A percentile compares a stretch with the other conserved stretches of the same genome.
phyloP scores from a whole-genome alignment of 2,888 invertebrate species.

The Merodon equestris region DNA sequence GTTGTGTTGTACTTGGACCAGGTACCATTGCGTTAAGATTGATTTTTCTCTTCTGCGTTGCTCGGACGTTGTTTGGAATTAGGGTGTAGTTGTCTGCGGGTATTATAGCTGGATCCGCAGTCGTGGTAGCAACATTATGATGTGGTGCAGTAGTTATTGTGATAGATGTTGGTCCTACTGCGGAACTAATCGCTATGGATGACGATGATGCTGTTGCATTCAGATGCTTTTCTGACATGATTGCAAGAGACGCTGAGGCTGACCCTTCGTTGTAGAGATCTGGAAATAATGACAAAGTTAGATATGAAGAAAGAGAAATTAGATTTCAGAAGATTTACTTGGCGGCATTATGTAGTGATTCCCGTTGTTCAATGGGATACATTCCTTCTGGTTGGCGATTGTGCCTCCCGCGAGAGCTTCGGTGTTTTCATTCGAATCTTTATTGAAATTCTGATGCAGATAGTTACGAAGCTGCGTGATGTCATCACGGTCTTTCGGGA shows the following conservation, averaged over 20 bases:
- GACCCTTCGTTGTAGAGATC: conserved; percentile 72
- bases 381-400: conserved; percentile 36
- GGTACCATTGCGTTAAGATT: conserved; percentile 74
- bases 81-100: conserved; percentile 27
- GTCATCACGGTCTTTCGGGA: conserved; percentile 80
- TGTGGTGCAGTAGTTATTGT: conserved; percentile 59
- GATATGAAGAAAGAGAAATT: neutral
- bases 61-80: conserved; percentile 37
- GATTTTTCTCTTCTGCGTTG: conserved; percentile 75
- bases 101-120: conserved; percentile 24
- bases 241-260: conserved; percentile 79
- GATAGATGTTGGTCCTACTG: conserved; percentile 68
- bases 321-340: conserved; percentile 15
- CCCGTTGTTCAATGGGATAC: conserved; percentile 37
- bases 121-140: conserved; percentile 21
- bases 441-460: conserved; percentile 70
- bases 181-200: conserved; percentile 69
- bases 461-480: conserved; percentile 85
- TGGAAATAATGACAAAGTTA: conserved; percentile 3
- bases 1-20: conserved; percentile 82
- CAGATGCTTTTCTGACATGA: conserved; percentile 78
- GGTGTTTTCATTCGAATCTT: conserved; percentile 51
- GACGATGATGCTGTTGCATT: conserved; percentile 45
- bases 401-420: conserved; percentile 31
- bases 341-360: conserved; percentile 54